These are phyloP conservation scores for Agrochola litura DNA, from an alignment of 2,888 invertebrate species.

Conservation along the genomic window DNA sequence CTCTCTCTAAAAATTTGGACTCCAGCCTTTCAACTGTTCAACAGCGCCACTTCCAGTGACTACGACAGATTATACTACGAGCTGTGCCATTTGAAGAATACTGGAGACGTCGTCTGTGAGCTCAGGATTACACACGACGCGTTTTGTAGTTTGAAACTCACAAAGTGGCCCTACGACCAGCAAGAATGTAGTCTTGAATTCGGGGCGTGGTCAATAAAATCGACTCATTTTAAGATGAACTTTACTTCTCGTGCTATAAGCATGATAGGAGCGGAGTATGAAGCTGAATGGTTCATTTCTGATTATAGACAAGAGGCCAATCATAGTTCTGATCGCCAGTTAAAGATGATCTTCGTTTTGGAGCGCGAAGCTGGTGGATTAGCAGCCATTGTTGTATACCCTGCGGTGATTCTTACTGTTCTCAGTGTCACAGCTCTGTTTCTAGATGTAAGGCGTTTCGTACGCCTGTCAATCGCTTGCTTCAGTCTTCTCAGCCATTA, in stretches of 20 bases:
- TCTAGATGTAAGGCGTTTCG: slow-evolving; percentile 66
- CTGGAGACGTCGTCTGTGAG: slow-evolving; percentile 63
- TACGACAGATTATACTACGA: slow-evolving; percentile 19
- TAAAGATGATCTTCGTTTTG: slow-evolving; percentile 71
- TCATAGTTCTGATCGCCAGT: slow-evolving; percentile 52
- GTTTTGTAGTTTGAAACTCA: slow-evolving; percentile 67
- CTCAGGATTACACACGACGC: slow-evolving; percentile 29
- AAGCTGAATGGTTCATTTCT: slow-evolving; percentile 75
- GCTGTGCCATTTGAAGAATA: slow-evolving; percentile 59
- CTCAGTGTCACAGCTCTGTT: slow-evolving; percentile 68
- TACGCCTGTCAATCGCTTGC: slow-evolving; percentile 67
- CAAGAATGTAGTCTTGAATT: slow-evolving; percentile 70
- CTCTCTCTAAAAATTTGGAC: slow-evolving; percentile 62
- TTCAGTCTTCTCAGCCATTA: slow-evolving; percentile 74
- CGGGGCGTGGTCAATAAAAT: slow-evolving; percentile 30
- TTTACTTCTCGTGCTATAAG: slow-evolving; percentile 54
- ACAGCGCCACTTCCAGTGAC: slow-evolving; percentile 52
- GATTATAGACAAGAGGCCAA: slow-evolving; percentile 64
- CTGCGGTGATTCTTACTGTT: slow-evolving; percentile 68
- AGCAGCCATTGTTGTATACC: slow-evolving; percentile 71
- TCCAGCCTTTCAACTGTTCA: slow-evolving; percentile 67
- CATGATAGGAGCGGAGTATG: slow-evolving; percentile 68
- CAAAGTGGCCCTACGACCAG: slow-evolving; percentile 74
- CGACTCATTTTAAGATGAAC: slow-evolving; percentile 52
- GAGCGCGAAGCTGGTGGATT: slow-evolving; percentile 73